Evolutionary conservation across 2,888 invertebrate genomes (phyloP).

Genomic region (Diogma glabrata): DNA sequence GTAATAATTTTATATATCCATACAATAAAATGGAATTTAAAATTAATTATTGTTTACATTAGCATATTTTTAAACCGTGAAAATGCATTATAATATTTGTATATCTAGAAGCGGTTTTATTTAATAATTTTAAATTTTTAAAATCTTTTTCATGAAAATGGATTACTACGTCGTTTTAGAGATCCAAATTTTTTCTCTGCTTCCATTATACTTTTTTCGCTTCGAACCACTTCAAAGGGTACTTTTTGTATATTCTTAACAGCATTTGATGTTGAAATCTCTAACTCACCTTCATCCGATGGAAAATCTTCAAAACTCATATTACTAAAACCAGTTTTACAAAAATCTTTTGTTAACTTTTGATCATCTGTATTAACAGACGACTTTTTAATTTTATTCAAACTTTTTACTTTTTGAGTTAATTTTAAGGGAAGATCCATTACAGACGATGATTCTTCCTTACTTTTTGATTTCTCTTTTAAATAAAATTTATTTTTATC

Average conservation of each 20-base stretch:
- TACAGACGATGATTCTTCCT: slow-evolving; percentile 21
- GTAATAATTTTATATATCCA: too few species aligned
- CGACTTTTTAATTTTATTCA: slow-evolving; percentile 4
- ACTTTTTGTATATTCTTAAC: slow-evolving; percentile 31
- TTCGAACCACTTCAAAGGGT: slow-evolving; percentile 53
- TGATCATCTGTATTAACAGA: slow-evolving; percentile 16
- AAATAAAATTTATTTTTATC: slow-evolving; percentile 24
- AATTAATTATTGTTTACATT: too few species aligned
- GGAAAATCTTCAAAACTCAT: slow-evolving; percentile 67
- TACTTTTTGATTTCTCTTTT: slow-evolving; percentile 9
- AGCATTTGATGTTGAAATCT: slow-evolving; percentile 22
- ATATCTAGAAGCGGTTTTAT: neutral
- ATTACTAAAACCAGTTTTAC: slow-evolving; percentile 61
- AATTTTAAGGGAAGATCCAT: slow-evolving; percentile 33
- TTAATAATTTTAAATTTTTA: slow-evolving; percentile 4
- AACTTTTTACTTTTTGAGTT: slow-evolving; percentile 33
- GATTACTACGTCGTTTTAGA: slow-evolving; percentile 40
- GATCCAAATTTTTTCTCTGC: slow-evolving; percentile 40
- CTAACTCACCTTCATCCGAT: slow-evolving; percentile 43
- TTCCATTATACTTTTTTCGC: slow-evolving; percentile 38
- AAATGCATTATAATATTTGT: too few species aligned
- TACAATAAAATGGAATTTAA: too few species aligned
- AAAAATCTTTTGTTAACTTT: slow-evolving; percentile 27
- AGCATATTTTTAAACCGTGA: too few species aligned
- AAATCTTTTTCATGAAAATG: slow-evolving; percentile 38